Evolutionary conservation across 2,113 vertebrate species (phyloP), one percentile per base, ranked within the genome.

Genomic region (Bufo gargarizans): DNA sequence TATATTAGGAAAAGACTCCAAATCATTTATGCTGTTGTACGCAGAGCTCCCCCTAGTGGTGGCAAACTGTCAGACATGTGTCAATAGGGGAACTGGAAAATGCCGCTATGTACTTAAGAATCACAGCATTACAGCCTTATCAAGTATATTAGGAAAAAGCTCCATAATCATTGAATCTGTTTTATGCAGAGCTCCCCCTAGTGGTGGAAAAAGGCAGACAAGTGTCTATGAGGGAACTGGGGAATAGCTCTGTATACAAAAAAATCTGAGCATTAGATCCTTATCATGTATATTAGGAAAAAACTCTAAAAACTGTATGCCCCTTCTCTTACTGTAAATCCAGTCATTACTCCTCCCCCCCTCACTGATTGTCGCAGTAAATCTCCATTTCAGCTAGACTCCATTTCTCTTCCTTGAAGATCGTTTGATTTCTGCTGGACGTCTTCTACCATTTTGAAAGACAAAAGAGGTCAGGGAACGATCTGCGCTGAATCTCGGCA

Each of bases 391-490:
- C 77, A 59, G 55, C 19, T 22, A 22, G 59, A n/a, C 20, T 80
- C 55, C 56, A 43, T 59, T 59, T 78, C 3, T 53, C 74, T 43
- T 69, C 1, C 20, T 49, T 16, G 58, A 14, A 55, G 82, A 84
- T 84, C 4, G n/a, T 67, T 69, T 67, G 63, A 22, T 50, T 58
- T 56, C 61, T 58, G 14, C 16, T 19, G 17, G 33, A 58, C 3
- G 50, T 58, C 77, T 69, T 61, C 78, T 81, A 81, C 45, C 33
- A 43, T 86, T 88, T 33, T 58, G 13, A 69, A 88, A 88, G 87
- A 89, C 72, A 89, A 78, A 89, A 58, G 82, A 77, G 87, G 87
- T 77, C 82, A 47, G 8, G 6, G 50, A 53, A 22, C 53, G 71
- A 84, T 61, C 63, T 4, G 17, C 8, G 49, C 78, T 74, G 17